Conservation (phyloP, 2,113 vertebrate species). For the Protobothrops flavoviridis region DNA sequence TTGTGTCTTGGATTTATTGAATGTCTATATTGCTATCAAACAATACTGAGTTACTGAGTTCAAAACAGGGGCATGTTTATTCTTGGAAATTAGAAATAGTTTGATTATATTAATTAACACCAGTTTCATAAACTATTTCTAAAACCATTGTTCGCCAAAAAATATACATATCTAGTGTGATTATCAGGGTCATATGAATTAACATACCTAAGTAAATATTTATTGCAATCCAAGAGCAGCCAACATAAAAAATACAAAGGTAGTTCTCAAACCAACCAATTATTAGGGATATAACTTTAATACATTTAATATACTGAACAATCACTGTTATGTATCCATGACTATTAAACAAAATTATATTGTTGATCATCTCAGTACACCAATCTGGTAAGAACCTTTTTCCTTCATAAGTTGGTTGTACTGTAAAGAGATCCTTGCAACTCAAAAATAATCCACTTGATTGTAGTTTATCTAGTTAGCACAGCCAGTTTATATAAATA, state of each 20-base stretch:
- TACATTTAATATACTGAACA: neutral
- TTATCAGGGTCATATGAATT: constrained; percentile 32
- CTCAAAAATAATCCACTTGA: neutral
- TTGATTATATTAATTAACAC: neutral
- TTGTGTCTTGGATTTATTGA: neutral
- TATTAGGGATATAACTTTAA: neutral
- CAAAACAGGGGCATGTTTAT: neutral
- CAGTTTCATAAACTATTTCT: constrained; percentile 2
- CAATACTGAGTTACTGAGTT: neutral
- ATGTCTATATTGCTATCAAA: neutral
- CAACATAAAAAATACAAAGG: neutral
- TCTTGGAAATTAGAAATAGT: constrained; percentile 25
- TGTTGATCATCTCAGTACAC: neutral
- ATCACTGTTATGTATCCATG: neutral
- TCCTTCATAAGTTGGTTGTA: neutral
- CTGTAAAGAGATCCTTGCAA: neutral
- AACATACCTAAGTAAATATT: neutral
- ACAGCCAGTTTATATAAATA: neutral
- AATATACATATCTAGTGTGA: constrained; percentile 9
- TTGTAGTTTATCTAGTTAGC: neutral
- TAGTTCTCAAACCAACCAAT: neutral
- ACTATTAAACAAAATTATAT: neutral
- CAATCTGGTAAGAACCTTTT: neutral
- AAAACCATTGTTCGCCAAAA: constrained; percentile 25
- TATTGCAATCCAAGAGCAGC: neutral